Evolutionary conservation across 1,140 invertebrate genomes (phyloP).

Genomic region (Argopecten irradians): DNA sequence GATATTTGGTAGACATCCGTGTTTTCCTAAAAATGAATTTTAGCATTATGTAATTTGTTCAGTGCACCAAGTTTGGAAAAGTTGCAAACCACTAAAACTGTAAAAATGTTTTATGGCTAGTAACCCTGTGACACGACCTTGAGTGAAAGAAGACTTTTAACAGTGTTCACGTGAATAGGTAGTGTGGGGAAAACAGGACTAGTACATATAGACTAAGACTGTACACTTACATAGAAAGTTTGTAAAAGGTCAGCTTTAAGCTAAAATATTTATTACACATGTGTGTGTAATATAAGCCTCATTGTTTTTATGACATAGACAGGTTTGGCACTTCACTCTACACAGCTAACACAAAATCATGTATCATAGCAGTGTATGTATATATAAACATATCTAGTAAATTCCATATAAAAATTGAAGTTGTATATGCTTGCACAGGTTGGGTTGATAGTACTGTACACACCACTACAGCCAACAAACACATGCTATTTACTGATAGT

Average conservation of each 20-base stretch:
- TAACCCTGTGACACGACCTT: not conserved
- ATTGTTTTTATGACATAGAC: too few relatives aligned
- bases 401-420: not conserved
- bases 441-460: not conserved
- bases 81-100: too few relatives aligned
- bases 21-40: too few relatives aligned
- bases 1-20: too few relatives aligned
- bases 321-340: too few relatives aligned
- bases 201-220: not conserved
- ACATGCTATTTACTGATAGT: not conserved
- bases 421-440: not conserved
- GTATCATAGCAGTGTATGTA: too few relatives aligned
- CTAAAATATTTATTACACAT: too few relatives aligned
- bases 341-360: too few relatives aligned
- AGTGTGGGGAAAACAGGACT: not conserved
- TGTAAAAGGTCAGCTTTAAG: not conserved
- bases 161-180: not conserved
- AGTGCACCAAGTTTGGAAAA: too few relatives aligned
- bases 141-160: not conserved
- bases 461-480: not conserved
- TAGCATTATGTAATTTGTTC: too few relatives aligned
- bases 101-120: not conserved
- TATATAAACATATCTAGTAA: not conserved
- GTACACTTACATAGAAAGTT: not conserved
- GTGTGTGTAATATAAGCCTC: too few relatives aligned